Base-by-base conservation (phyloP, 2,113 vertebrate genomes). In the Corythornis cristatus region DNA sequence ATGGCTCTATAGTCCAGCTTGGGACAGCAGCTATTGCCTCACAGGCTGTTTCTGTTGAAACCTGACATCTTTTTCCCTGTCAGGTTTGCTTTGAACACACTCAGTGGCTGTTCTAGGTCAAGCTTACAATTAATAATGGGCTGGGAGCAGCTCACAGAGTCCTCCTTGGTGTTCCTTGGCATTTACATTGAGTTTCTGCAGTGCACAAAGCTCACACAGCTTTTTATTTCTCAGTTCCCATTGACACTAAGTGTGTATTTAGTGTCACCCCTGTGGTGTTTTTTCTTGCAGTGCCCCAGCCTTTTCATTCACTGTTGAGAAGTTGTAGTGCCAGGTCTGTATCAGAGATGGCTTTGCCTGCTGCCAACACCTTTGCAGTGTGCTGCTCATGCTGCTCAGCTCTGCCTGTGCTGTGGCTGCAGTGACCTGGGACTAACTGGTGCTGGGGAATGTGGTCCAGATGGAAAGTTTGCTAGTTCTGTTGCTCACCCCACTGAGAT, bases 231-330 rank as follows among this genome's bases (percentile, higher is more conserved):
- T 83, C 23, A 3, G 12, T 46, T 83, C 37, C 46, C 35, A 23
- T 91, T 89, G 13, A 0, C 43, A 7, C 50, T 31, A 53, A 89
- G 77, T 79, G 57, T 93, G 73, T 84, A 65, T 94, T 92, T 72
- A 89, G 88, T 72, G 92, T 68, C 85, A 89, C 71, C 83, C 51
- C 66, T 86, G n/a, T 80, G 94, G 71, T 83, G 54, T 84, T 92
- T 93, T 70, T 95, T 96, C 90, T 97, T 96, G 93, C 86, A 93
- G 92, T 92, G 88, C 75, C 88, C 71, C 95, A 94, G 81, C 96
- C 88, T 28, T 97, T 96, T 97, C 91, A 93, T 88, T 96, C 95
- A 66, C 83, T 93, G 92, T 90, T 96, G 96, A 89, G 94, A 96
- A 92, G 84, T 94, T 96, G 93, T 96, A 92, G 87, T 97, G 89